Evolutionary conservation across 2,888 invertebrate species (phyloP), one percentile per base, ranked within the genome.

Genomic region (Hirtodrosophila trivittata): DNA sequence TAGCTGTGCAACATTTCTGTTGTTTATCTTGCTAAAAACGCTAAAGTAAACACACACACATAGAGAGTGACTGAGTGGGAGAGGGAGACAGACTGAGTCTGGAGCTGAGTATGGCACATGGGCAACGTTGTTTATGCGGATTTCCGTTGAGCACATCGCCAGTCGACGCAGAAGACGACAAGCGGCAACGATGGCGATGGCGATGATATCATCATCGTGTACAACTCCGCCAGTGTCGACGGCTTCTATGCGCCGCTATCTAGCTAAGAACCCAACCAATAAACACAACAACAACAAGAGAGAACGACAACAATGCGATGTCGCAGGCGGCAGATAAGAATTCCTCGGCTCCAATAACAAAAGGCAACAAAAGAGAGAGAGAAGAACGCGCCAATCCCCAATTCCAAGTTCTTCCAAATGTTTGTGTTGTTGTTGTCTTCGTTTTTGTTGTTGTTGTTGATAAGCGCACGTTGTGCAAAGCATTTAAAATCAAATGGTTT

Each of bases 111-210:
- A 37, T 39, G 68, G 68, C 68, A 76, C 69, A 73, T 71, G 73
- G 70, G 39, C 77, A 63, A 57, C 65, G 49, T 81, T 85, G 86
- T 83, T 87, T 83, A 87, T 85, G 87, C 87, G 84, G 81, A 87
- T 87, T 85, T 85, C 87, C 84, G 86, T 58, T 77, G 73, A 71
- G 70, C 66, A 66, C 70, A 62, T 54, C 33, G 60, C 65, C 43
- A 56, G 35, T 59, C 75, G 49, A 75, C 54, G 64, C 50, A 56
- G 47, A 75, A 57, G 50, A 63, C 62, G 56, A 59, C 75, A 45
- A 62, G 35, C 56, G 26, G 37, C 62, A 26, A 37, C 52, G 28
- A 35, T 32, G 38, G 39, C 18, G 46, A 13, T 60, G 62, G 43
- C 67, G 59, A 64, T 64, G 86, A 86, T 86, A 86, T 86, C 86